These are phyloP conservation scores for Drosophila kuntzei DNA, from an alignment of 2,888 invertebrate species.

Conservation along the genomic window DNA sequence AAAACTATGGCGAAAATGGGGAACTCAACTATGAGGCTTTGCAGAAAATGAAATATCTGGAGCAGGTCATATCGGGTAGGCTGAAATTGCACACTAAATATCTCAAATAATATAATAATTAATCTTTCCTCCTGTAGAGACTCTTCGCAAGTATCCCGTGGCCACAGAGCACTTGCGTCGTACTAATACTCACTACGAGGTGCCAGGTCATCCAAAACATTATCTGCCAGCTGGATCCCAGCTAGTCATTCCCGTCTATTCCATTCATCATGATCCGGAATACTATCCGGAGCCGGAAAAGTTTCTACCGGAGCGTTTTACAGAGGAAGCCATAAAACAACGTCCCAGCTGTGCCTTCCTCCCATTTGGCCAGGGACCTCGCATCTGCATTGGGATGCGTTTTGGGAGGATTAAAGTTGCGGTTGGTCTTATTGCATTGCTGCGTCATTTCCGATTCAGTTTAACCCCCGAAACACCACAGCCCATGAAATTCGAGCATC, in stretches of 20 bases:
- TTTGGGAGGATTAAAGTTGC: slow-evolving; percentile 76
- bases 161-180: slow-evolving; percentile 73
- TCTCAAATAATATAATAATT: background rate
- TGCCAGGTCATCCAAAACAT: slow-evolving; percentile 62
- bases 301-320: slow-evolving; percentile 88
- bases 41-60: slow-evolving; percentile 85
- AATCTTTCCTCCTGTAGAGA: slow-evolving; percentile 82
- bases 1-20: slow-evolving; percentile 67
- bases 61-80: slow-evolving; percentile 85
- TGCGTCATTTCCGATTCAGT: slow-evolving; percentile 64
- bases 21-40: slow-evolving; percentile 82
- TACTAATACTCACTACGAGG: slow-evolving; percentile 76
- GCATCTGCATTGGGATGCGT: slow-evolving; percentile 81
- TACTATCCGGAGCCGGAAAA: slow-evolving; percentile 87
- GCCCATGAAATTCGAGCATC: slow-evolving; percentile 52
- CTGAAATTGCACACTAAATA: no score
- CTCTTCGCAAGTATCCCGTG: slow-evolving; percentile 87
- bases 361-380: slow-evolving; percentile 83
- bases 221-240: slow-evolving; percentile 42
- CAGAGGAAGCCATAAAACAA: slow-evolving; percentile 86
- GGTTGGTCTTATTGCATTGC: slow-evolving; percentile 64
- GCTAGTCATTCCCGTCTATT: slow-evolving; percentile 86
- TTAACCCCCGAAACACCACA: slow-evolving; percentile 45
- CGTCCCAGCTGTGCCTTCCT: slow-evolving; percentile 74
- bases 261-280: slow-evolving; percentile 87